Evolutionary conservation across 2,888 invertebrate species (phyloP).

Genomic region (Lapara coniferarum): DNA sequence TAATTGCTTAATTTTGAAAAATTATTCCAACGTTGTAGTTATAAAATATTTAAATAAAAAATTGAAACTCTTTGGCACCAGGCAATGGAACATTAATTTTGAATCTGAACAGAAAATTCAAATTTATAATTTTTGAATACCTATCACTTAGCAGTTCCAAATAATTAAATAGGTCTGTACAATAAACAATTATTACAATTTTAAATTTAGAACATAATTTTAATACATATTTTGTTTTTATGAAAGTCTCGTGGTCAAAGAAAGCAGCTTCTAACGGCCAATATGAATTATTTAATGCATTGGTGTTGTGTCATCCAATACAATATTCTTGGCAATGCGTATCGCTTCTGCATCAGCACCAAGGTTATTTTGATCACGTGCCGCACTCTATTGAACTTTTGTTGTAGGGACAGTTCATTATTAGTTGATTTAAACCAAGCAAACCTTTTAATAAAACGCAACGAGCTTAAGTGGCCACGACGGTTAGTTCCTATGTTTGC

Average conservation of each 20-base stretch:
- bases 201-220: constrained; percentile 10
- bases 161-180: too few relatives aligned
- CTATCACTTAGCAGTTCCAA: too few relatives aligned
- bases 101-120: not conserved
- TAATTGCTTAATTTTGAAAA: constrained; percentile 68
- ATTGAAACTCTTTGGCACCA: too few relatives aligned
- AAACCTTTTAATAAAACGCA: constrained; percentile 9
- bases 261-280: constrained; percentile 5
- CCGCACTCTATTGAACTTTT: constrained; percentile 53
- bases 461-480: constrained; percentile 22
- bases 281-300: constrained; percentile 24
- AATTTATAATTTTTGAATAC: too few relatives aligned
- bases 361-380: constrained; percentile 69
- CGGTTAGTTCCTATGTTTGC: constrained; percentile 2
- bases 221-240: not conserved
- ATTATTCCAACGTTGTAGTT: constrained; percentile 26
- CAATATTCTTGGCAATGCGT: constrained; percentile 38
- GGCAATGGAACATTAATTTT: not conserved
- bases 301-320: constrained; percentile 15
- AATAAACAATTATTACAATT: not conserved
- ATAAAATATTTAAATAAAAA: constrained; percentile 20
- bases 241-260: not conserved
- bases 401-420: constrained; percentile 32
- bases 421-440: constrained; percentile 30
- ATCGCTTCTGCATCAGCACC: constrained; percentile 50